Percentiles rank a stretch among this genome's conserved stretches.
Conservation (phyloP, 1,140 invertebrate genomes). For the Drosophila murphyi region DNA sequence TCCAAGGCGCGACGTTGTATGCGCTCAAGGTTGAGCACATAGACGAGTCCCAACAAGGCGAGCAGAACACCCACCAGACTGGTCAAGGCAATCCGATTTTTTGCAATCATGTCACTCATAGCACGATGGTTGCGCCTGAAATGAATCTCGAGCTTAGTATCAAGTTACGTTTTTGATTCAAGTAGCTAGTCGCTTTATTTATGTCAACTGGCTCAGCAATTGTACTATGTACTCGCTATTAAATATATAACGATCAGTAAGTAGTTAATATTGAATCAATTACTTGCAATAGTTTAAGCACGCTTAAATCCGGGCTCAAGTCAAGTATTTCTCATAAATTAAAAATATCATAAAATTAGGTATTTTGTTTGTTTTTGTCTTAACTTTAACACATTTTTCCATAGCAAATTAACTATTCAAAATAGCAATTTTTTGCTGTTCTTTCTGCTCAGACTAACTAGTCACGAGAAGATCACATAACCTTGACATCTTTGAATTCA, state of each 20-base stretch:
- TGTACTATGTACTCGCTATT: neutral
- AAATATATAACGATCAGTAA: no score
- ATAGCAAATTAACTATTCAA: no score
- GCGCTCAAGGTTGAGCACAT: conserved; percentile 47
- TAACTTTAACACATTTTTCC: no score
- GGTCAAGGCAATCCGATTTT: conserved; percentile 52
- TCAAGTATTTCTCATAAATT: neutral
- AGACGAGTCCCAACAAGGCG: conserved; percentile 27
- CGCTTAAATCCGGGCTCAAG: no score
- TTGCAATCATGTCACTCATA: conserved; percentile 56
- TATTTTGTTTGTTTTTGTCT: no score
- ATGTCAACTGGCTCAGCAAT: conserved; percentile 11
- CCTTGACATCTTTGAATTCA: no score
- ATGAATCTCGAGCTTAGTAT: conserved; percentile 1
- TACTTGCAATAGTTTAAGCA: no score
- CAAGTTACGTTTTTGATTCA: neutral
- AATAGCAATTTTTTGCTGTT: no score
- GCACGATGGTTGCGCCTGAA: conserved; percentile 4
- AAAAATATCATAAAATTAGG: neutral
- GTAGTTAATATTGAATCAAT: no score
- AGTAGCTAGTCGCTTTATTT: neutral
- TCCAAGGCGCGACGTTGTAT: conserved; percentile 51
- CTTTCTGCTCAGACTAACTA: no score
- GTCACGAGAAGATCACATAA: no score
- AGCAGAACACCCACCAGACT: conserved; percentile 55